A percentile compares a stretch with the other conserved stretches of the same genome.
These are phyloP conservation scores for Caenorhabditis uteleia DNA, from an alignment of 2,888 invertebrate species.

Conservation along the genomic window DNA sequence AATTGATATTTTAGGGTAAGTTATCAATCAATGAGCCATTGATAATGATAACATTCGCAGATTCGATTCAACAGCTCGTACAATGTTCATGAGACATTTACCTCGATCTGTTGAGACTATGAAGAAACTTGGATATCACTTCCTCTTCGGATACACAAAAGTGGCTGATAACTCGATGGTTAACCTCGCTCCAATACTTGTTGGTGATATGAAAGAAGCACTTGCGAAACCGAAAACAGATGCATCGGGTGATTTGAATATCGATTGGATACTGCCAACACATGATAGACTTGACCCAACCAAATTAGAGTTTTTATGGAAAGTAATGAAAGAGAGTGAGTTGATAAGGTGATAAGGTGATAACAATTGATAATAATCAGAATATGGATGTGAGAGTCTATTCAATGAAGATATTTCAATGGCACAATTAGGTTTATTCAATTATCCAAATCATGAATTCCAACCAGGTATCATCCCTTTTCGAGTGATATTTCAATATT, in stretches of 20 bases:
- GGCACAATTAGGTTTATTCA: slow-evolving; percentile 52
- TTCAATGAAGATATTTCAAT: slow-evolving; percentile 61
- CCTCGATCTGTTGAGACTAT: slow-evolving; percentile 74
- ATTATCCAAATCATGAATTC: slow-evolving; percentile 53
- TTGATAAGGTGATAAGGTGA: slow-evolving; percentile 13
- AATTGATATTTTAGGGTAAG: slow-evolving; percentile 41
- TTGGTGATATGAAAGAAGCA: slow-evolving; percentile 73
- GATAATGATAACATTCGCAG: not conserved
- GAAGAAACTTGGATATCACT: slow-evolving; percentile 77
- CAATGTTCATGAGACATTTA: slow-evolving; percentile 62
- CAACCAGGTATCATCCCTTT: too few species aligned
- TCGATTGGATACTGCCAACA: slow-evolving; percentile 44
- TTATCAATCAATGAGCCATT: not conserved
- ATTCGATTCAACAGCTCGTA: slow-evolving; percentile 53
- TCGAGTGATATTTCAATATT: too few species aligned
- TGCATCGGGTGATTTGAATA: slow-evolving; percentile 43
- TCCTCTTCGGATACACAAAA: slow-evolving; percentile 88
- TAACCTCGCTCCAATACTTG: slow-evolving; percentile 83
- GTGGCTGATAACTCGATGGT: slow-evolving; percentile 93
- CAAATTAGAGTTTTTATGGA: slow-evolving; percentile 57
- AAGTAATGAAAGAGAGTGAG: slow-evolving; percentile 56
- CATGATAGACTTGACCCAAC: slow-evolving; percentile 48
- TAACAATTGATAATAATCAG: slow-evolving; percentile 6
- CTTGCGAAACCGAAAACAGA: slow-evolving; percentile 33
- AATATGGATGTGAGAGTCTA: slow-evolving; percentile 53